A percentile compares a stretch with the other conserved stretches of the same genome.
phyloP scores from a whole-genome alignment of 64 coral and sea anemone genomes.

The Cladopsammia gracilis region DNA sequence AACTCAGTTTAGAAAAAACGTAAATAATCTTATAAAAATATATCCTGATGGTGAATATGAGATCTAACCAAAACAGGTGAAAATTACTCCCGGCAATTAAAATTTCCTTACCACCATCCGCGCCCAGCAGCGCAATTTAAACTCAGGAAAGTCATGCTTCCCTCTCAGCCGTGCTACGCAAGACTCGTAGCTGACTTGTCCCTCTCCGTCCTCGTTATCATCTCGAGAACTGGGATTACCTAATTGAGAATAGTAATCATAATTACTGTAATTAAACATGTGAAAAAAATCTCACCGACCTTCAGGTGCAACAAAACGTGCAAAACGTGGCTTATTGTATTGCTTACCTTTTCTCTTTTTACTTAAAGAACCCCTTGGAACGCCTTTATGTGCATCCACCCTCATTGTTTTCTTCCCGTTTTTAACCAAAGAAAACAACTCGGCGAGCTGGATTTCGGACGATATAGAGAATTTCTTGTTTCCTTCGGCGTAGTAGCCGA shows the following conservation, averaged over 20 bases:
- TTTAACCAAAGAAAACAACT: conserved; percentile 27
- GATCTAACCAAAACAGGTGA: neutral
- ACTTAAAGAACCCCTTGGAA: neutral
- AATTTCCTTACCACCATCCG: conserved; percentile 57
- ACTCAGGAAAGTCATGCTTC: conserved; percentile 44
- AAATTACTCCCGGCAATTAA: conserved; percentile 16
- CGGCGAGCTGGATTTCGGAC: conserved; percentile 29
- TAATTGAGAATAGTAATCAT: neutral
- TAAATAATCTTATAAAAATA: neutral
- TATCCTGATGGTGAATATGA: neutral
- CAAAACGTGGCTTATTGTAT: neutral
- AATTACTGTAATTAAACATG: no score
- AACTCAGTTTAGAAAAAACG: neutral
- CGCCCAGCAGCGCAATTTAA: conserved; percentile 55
- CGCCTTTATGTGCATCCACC: conserved; percentile 34
- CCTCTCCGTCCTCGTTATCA: neutral
- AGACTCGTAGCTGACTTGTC: conserved; percentile 14
- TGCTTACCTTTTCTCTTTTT: conserved; percentile 50
- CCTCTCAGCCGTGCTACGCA: neutral
- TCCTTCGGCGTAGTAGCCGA: conserved; percentile 32
- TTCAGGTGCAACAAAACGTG: neutral
- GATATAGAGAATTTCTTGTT: conserved; percentile 34
- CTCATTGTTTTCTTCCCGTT: conserved; percentile 50
- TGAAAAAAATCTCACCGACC: no score
- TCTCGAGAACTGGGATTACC: neutral